Evolutionary conservation across 2,797 vertebrate species (phyloP).

Genomic region (Macrochelys suwanniensis): DNA sequence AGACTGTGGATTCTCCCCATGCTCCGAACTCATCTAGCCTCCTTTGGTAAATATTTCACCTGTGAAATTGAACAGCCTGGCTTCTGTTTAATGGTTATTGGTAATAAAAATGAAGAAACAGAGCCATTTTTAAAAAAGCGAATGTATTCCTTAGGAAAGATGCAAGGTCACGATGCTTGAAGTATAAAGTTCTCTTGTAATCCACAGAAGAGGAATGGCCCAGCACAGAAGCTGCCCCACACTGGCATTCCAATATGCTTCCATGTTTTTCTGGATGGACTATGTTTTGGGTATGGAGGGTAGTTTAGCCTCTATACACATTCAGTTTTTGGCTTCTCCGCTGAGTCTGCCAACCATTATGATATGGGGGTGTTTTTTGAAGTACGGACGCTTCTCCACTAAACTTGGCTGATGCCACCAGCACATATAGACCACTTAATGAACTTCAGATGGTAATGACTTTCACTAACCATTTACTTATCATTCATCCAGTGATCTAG

Average conservation of each 20-base stretch:
- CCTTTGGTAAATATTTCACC: neutral
- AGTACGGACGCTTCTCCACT: neutral
- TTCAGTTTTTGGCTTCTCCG: neutral
- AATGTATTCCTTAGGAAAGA: neutral
- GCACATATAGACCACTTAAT: neutral
- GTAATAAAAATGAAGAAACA: neutral
- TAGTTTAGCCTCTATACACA: neutral
- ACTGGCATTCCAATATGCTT: fast-evolving
- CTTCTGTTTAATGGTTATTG: neutral
- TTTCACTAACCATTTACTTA: neutral
- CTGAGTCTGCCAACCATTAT: neutral
- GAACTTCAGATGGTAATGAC: neutral
- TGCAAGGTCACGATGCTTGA: neutral
- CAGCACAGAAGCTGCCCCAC: neutral
- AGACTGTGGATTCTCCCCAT: neutral
- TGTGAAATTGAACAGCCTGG: neutral
- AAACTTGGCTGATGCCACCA: neutral
- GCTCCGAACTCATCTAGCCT: neutral
- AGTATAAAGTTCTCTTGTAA: neutral
- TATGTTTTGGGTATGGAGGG: neutral
- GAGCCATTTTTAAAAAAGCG: neutral
- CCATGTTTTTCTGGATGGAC: neutral
- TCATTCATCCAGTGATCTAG: neutral
- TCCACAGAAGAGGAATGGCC: neutral
- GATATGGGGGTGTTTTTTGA: neutral